Evolutionary conservation across 2,888 invertebrate species (phyloP).

Genomic region (Drosophila anceps): DNA sequence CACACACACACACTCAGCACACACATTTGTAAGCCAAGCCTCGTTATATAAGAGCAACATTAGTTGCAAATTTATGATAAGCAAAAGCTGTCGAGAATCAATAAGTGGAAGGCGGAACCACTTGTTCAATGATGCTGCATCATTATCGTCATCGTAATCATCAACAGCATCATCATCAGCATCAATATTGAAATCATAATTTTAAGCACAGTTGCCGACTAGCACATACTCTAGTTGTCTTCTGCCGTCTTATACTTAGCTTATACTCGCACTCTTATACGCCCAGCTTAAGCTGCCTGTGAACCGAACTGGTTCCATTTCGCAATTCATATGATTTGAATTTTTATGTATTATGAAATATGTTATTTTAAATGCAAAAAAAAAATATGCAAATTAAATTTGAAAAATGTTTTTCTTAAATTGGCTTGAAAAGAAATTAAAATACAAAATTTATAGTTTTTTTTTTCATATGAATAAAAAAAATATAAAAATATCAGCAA

Average conservation of each 20-base stretch:
- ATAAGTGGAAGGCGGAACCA: conserved; percentile 54
- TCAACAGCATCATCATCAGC: neutral
- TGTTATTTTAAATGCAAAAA: conserved; percentile 1
- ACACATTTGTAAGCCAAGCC: conserved; percentile 7
- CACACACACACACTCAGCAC: conserved; percentile 1
- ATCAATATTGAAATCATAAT: neutral
- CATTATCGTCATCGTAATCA: conserved; percentile 30
- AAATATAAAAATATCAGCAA: neutral
- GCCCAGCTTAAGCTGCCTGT: neutral
- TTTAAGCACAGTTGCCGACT: neutral
- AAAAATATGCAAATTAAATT: neutral
- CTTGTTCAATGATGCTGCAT: conserved; percentile 30
- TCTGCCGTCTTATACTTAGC: neutral
- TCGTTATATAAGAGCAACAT: conserved; percentile 60
- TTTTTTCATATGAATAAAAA: no score
- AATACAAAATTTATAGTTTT: neutral
- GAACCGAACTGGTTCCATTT: conserved; percentile 13
- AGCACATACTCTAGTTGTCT: neutral
- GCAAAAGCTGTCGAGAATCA: conserved; percentile 45
- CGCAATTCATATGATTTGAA: neutral
- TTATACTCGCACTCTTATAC: neutral
- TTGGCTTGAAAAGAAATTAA: neutral
- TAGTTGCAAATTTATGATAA: conserved; percentile 61
- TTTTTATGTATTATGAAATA: conserved; percentile 4
- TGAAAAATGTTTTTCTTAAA: neutral